Percentiles rank a stretch among this genome's conserved stretches.
phyloP scores from a whole-genome alignment of 2,888 invertebrate species.

The Zeuzera pyrina region DNA sequence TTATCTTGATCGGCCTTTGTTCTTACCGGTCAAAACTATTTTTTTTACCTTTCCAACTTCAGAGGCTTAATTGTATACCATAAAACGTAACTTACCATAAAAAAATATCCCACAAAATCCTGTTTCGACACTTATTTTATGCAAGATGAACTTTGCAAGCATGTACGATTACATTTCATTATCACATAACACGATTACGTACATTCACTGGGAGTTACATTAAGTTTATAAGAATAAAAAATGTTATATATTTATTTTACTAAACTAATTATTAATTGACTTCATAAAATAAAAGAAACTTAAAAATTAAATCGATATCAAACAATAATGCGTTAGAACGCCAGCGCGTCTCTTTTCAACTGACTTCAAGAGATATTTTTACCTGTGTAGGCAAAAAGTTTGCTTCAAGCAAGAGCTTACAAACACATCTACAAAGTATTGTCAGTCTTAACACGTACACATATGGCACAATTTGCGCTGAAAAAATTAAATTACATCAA shows the following conservation, averaged over 20 bases:
- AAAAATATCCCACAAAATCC: conserved; percentile 39
- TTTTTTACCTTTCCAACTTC: background rate
- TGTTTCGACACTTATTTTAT: conserved; percentile 34
- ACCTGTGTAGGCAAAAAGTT: conserved; percentile 65
- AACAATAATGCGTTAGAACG: conserved; percentile 13
- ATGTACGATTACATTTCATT: too few species aligned
- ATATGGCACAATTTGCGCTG: too few species aligned
- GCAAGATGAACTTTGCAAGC: too few species aligned
- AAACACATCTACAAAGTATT: background rate
- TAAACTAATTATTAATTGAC: too few species aligned
- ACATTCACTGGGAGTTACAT: too few species aligned
- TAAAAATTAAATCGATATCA: conserved; percentile 6
- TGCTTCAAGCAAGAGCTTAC: background rate
- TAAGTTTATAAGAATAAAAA: too few species aligned
- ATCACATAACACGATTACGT: too few species aligned
- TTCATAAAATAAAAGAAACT: too few species aligned
- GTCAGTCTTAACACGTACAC: too few species aligned
- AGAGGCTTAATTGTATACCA: conserved; percentile 7
- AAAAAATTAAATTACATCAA: too few species aligned
- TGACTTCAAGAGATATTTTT: conserved; percentile 60
- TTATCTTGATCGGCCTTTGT: conserved; percentile 40
- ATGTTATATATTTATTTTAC: too few species aligned
- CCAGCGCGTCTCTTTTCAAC: conserved; percentile 52
- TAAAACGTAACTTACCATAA: conserved; percentile 38
- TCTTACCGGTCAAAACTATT: conserved; percentile 24